A percentile compares a stretch with the other conserved stretches of the same genome.
These are phyloP conservation scores for Enteromius mattozi DNA, from an alignment of 2,797 vertebrate genomes.

Conservation along the genomic window DNA sequence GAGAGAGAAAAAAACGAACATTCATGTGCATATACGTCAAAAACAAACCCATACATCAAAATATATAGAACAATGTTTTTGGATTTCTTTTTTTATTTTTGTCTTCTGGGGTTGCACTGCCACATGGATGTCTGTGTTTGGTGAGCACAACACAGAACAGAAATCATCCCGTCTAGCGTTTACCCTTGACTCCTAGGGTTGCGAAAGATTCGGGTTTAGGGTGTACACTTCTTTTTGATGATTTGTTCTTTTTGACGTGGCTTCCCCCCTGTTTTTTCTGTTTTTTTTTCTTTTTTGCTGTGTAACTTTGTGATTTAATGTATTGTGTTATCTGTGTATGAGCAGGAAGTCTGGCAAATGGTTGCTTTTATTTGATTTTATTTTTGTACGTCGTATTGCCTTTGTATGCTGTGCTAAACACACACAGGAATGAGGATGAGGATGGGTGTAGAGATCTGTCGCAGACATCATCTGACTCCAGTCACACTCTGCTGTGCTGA, in stretches of 20 bases:
- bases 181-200: constrained; percentile 58
- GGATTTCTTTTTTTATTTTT: constrained; percentile 66
- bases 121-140: constrained; percentile 37
- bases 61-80: constrained; percentile 76
- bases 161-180: constrained; percentile 52
- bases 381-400: constrained; percentile 78
- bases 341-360: constrained; percentile 62
- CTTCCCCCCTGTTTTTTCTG: constrained; percentile 55
- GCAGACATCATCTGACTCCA: background rate
- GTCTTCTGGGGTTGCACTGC: constrained; percentile 61
- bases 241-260: constrained; percentile 69
- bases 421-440: constrained; percentile 71
- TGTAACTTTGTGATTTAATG: constrained; percentile 76
- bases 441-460: background rate
- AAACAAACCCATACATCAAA: constrained; percentile 68
- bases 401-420: constrained; percentile 73
- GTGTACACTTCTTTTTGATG: constrained; percentile 63
- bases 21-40: constrained; percentile 60
- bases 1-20: constrained; percentile 65
- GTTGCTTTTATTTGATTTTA: constrained; percentile 81
- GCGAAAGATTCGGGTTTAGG: constrained; percentile 59
- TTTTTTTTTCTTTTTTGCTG: constrained; percentile 68
- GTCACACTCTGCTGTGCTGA: constrained; percentile 6
- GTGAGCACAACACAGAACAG: constrained; percentile 26
- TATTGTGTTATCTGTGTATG: constrained; percentile 73